Base-by-base conservation (phyloP, 2,888 invertebrate species). In the Rotaria magnacalcarata region DNA sequence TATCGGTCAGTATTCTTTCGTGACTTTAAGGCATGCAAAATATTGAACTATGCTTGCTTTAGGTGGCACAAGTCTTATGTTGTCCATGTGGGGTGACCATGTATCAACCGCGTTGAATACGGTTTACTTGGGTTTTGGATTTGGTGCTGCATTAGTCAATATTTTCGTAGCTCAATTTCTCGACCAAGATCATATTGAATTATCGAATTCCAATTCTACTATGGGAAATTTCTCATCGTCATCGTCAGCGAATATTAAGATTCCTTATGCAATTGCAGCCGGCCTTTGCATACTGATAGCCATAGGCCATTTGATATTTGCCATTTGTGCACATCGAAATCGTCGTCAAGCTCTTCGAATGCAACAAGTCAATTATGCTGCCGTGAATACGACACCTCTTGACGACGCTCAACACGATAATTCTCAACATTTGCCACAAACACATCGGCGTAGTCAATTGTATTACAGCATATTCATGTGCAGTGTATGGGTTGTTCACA, bases 131-230 rank as follows among this genome's bases (percentile, higher is more conserved):
- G 89, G 89, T 19, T 89, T 88, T 85, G 89, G 89, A 0, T 87
- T 89, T n/a, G 89, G 89, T 5, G 89, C 89, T 24, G 88, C 89
- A 16, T 88, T 89, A 52, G 88, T 88, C 21, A 89, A 89, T 41
- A 47, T 47, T 47, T 8, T 47, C 47, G 47, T 47, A 47, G 47
- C 47, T 47, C 6, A 47, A 47, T 47, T 47, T 47, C 47, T 47
- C 47, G 47, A 47, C 47, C 5, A 47, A 47, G 47, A 8, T 7
- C 47, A 47, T 5, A 47, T 47, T 47, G 47, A 47, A 47, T 47
- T 47, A 47, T 47, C 47, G 6, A 47, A 47, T 47, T 47, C 47
- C 47, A 47, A 47, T 47, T 47, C 47, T 47, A 8, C 47, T 8
- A 47, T 47, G 47, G 8, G 47, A 47, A 47, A 5, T 47, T 47